phyloP scores from a whole-genome alignment of 2,888 invertebrate genomes.

The Sminthurinus aureus region DNA sequence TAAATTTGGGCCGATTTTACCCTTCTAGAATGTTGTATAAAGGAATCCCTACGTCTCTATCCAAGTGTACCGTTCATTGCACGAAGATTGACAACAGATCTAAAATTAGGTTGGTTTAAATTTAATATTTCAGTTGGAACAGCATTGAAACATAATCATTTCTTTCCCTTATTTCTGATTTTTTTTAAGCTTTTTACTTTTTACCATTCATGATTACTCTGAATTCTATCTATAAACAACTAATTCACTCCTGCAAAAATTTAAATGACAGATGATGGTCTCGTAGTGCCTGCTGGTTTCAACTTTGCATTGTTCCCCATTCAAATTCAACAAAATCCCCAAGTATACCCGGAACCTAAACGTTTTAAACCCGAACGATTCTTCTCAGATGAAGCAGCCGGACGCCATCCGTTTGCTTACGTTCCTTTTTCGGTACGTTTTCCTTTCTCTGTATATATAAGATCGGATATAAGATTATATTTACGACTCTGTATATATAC shows the following conservation, averaged over 20 bases:
- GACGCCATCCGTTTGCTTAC: not conserved
- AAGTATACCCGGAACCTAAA: not conserved
- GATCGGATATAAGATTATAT: too few species aligned
- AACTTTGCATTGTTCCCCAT: not conserved
- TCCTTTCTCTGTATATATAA: too few species aligned
- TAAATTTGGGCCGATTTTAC: too few species aligned
- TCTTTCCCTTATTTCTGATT: not conserved
- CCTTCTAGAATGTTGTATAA: constrained; percentile 64
- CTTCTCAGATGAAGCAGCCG: not conserved
- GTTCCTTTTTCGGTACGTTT: not conserved
- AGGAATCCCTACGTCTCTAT: constrained; percentile 63
- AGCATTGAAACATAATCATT: too few species aligned
- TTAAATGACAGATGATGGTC: not conserved
- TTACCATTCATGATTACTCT: too few species aligned
- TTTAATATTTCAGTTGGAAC: too few species aligned
- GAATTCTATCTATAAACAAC: too few species aligned
- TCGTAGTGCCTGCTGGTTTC: not conserved
- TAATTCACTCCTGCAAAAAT: too few species aligned
- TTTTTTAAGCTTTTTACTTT: too few species aligned
- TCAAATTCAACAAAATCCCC: not conserved
- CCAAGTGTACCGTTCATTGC: constrained; percentile 63
- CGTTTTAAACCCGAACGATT: not conserved
- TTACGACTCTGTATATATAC: too few species aligned
- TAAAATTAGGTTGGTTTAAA: constrained; percentile 22
- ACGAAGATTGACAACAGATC: constrained; percentile 61